phyloP scores from a whole-genome alignment of 2,113 vertebrate species.

The Cyanistes caeruleus region DNA sequence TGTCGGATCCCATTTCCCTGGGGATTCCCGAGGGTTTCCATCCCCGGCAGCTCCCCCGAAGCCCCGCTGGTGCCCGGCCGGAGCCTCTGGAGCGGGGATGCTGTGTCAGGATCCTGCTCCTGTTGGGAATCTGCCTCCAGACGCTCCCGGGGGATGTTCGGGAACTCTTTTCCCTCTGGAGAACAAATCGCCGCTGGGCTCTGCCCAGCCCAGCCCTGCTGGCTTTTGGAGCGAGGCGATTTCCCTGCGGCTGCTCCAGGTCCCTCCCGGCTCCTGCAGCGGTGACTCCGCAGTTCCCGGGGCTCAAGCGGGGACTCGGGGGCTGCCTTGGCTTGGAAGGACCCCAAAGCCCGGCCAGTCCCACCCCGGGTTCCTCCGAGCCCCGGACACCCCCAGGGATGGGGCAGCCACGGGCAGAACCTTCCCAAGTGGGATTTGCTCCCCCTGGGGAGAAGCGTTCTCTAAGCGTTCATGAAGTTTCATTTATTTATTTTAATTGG shows the following conservation, averaged over 20 bases:
- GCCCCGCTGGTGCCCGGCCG: fast-evolving
- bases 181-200: not conserved
- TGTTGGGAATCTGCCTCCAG: fast-evolving
- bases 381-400: not conserved
- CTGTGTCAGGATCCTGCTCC: not conserved
- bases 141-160: fast-evolving
- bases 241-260: not conserved
- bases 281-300: not conserved
- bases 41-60: not conserved
- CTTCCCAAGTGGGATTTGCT: not conserved
- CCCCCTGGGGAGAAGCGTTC: not conserved
- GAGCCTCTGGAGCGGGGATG: no score
- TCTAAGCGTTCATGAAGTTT: not conserved
- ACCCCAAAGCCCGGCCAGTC: fast-evolving
- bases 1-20: not conserved
- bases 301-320: not conserved
- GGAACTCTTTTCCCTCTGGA: not conserved
- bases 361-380: not conserved
- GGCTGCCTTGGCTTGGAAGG: fast-evolving
- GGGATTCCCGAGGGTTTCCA: not conserved
- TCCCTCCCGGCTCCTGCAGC: not conserved
- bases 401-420: not conserved
- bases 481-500: not conserved
- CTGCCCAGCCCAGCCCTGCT: not conserved
- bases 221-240: not conserved